phyloP scores from a whole-genome alignment of 2,888 invertebrate species.

The Pandemis heparana region DNA sequence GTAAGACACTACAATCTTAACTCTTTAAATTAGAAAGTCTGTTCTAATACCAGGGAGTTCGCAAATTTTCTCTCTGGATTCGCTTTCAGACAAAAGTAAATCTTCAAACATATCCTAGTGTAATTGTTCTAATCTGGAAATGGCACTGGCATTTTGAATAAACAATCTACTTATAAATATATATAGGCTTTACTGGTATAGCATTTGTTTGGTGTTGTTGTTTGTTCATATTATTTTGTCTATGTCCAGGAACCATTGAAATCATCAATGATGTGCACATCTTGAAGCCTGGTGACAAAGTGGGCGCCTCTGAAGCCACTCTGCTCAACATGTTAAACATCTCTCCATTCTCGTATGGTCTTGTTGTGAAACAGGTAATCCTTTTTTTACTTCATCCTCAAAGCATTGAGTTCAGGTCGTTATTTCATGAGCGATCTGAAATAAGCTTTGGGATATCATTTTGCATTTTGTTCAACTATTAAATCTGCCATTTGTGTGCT shows the following conservation, averaged over 20 bases:
- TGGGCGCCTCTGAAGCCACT: slow-evolving; percentile 99
- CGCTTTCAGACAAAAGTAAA: slow-evolving; percentile 73
- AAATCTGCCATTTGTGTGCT: slow-evolving; percentile 45
- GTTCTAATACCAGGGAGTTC: slow-evolving; percentile 64
- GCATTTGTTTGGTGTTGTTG: neutral
- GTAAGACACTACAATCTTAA: slow-evolving; percentile 67
- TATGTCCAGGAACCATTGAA: slow-evolving; percentile 94
- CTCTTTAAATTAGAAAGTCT: slow-evolving; percentile 53
- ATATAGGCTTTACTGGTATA: too few relatives aligned
- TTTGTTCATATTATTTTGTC: slow-evolving; percentile 9
- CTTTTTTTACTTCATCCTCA: slow-evolving; percentile 53
- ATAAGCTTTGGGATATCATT: slow-evolving; percentile 80
- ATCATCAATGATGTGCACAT: slow-evolving; percentile 98
- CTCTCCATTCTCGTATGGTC: slow-evolving; percentile 99
- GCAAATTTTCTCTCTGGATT: slow-evolving; percentile 59
- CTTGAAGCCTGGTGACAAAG: slow-evolving; percentile 97
- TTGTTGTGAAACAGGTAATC: slow-evolving; percentile 93
- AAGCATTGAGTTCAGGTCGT: slow-evolving; percentile 83
- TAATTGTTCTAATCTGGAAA: slow-evolving; percentile 53
- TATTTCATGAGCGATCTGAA: slow-evolving; percentile 67
- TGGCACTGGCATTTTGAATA: slow-evolving; percentile 76
- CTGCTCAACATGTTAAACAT: slow-evolving; percentile 99
- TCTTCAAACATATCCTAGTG: slow-evolving; percentile 78
- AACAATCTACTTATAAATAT: slow-evolving; percentile 49
- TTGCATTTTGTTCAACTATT: slow-evolving; percentile 50